These are phyloP conservation scores for Lonchura striata DNA, from an alignment of 2,113 vertebrate species.

Conservation along the genomic window DNA sequence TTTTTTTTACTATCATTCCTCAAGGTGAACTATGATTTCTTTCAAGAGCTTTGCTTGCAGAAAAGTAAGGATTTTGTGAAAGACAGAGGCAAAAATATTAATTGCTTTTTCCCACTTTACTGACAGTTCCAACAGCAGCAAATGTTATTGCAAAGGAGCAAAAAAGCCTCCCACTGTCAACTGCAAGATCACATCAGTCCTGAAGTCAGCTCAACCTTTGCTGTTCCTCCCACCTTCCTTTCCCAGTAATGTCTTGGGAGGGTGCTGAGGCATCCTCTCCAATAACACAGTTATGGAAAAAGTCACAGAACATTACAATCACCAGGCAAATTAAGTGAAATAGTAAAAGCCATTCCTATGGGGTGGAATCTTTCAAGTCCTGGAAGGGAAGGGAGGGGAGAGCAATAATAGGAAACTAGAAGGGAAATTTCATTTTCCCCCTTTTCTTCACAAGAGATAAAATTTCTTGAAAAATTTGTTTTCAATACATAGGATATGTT, in stretches of 20 bases:
- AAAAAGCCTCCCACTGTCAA: conserved; percentile 26
- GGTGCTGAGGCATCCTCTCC: not conserved
- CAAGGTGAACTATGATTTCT: conserved; percentile 55
- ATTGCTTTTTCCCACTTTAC: conserved; percentile 52
- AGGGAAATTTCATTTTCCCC: not conserved
- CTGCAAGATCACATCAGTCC: conserved; percentile 16
- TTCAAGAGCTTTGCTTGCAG: conserved; percentile 52
- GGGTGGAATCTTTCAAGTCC: not conserved
- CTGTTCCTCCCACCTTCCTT: not conserved
- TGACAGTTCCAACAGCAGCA: conserved; percentile 35
- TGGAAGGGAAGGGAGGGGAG: not conserved
- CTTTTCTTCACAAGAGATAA: not conserved
- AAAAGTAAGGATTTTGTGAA: conserved; percentile 42
- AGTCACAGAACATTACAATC: not conserved
- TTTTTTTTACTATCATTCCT: conserved; percentile 32
- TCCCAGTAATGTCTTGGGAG: not conserved
- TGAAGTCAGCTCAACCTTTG: not conserved
- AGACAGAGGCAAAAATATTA: conserved; percentile 48
- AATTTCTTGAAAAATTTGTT: not conserved
- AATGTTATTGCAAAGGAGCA: conserved; percentile 38
- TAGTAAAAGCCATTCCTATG: not conserved
- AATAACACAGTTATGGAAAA: not conserved
- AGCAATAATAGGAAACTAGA: not conserved
- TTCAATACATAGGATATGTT: not conserved
- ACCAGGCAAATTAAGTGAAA: not conserved